Evolutionary conservation across 2,113 vertebrate genomes (phyloP).

Genomic region (Columba livia): DNA sequence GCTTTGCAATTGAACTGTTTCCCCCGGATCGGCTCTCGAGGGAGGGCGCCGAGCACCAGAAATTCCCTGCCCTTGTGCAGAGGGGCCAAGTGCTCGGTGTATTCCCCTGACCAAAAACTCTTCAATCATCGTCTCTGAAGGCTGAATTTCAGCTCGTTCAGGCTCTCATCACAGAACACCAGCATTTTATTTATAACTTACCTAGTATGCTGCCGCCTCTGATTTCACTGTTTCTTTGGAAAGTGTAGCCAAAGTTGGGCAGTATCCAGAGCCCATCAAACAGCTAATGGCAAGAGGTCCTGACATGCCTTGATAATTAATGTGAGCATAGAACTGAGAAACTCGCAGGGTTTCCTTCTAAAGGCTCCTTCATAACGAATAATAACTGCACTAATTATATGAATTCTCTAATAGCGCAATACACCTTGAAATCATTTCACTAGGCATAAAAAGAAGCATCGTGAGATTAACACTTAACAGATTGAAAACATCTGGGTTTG

Average conservation of each 20-base stretch:
- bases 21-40: not conserved
- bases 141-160: not conserved
- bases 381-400: not conserved
- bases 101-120: not conserved
- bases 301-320: not conserved
- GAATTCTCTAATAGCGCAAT: slow-evolving; percentile 30
- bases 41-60: not conserved
- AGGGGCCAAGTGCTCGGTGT: not conserved
- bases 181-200: not conserved
- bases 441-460: slow-evolving; percentile 29
- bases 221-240: not conserved
- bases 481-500: slow-evolving; percentile 50
- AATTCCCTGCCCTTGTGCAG: not conserved
- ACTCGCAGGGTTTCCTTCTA: not conserved
- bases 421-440: slow-evolving; percentile 23
- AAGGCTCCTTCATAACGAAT: not conserved
- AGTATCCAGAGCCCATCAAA: not conserved
- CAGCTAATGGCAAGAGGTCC: not conserved
- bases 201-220: not conserved
- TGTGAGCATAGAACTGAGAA: not conserved
- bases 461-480: slow-evolving; percentile 55
- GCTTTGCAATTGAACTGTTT: not conserved
- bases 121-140: not conserved
- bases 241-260: not conserved
- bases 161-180: not conserved